Evolutionary conservation across 2,113 vertebrate genomes (phyloP), one percentile per base, ranked within the genome.

Genomic region (Anas platyrhynchos): DNA sequence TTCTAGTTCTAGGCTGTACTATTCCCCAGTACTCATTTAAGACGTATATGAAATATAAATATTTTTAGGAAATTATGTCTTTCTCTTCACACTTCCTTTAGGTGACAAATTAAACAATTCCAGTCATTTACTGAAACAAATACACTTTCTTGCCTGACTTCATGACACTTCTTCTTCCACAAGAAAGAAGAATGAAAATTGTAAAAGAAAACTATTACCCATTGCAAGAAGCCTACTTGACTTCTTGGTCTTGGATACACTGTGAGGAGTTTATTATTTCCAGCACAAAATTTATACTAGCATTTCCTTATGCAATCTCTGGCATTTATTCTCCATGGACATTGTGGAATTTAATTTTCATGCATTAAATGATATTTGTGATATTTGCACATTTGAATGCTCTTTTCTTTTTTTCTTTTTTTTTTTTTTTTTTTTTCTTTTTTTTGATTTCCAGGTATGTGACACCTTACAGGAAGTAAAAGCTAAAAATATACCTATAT

Each of bases 131-230:
- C 16, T 61, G 88, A 71, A 88, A 88, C 7, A 65, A 31, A 90
- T 62, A 36, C 75, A 27, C 91, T 86, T 90, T 91, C 29, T 55
- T 86, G 11, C 32, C 4, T 78, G 31, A 72, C 32, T 9, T 95
- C 38, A 54, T 68, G 23, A 67, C 52, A 80, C 7, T 55, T 23
- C 17, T 74, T 88, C 68, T 91, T 86, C 79, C 62, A 93, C 52
- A 86, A 83, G 79, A 72, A 95, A 91, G 59, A 94, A 94, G 79
- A 86, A 68, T 74, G 74, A 90, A 96, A 96, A 96, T 86, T 79
- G 36, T 73, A 58, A 88, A 90, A 86, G 62, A 68, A 88, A 94
- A 95, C 38, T 81, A 86, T 31, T 68, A 36, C 16, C 12, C 23
- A 32, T 78, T 90, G 48, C 52, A 90, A 46, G 81, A 92, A 73